These are phyloP conservation scores for Phacellophora camtschatica DNA, from an alignment of 30 jellyfish, hydroid and myxozoan genomes.

Conservation along the genomic window DNA sequence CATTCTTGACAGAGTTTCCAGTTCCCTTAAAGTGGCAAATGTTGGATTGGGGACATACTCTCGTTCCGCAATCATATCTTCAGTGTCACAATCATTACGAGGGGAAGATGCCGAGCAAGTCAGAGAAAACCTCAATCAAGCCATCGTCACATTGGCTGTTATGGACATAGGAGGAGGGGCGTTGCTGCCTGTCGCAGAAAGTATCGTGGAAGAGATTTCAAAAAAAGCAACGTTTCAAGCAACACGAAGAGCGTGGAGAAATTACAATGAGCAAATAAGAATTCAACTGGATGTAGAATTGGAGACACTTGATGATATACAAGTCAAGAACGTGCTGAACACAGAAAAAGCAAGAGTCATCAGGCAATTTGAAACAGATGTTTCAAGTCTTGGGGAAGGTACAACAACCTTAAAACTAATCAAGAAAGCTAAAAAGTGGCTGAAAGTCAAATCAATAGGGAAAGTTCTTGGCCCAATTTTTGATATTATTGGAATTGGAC, in stretches of 20 bases:
- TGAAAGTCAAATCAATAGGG: neutral
- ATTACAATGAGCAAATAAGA: neutral
- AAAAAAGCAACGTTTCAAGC: slow-evolving; percentile 6
- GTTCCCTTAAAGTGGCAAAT: neutral
- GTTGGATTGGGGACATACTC: slow-evolving; percentile 14
- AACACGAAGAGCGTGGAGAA: neutral
- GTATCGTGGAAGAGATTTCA: neutral
- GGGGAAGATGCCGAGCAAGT: slow-evolving; percentile 2
- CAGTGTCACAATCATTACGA: neutral
- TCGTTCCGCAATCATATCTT: neutral
- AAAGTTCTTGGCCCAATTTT: slow-evolving; percentile 35
- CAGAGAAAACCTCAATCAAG: slow-evolving; percentile 24
- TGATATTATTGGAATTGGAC: slow-evolving; percentile 11
- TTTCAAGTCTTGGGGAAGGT: neutral
- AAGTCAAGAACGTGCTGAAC: neutral
- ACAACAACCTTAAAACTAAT: neutral
- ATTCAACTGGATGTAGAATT: neutral
- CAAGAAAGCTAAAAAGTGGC: slow-evolving; percentile 31
- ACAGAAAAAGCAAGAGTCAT: neutral
- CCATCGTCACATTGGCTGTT: slow-evolving; percentile 28
- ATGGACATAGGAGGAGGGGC: slow-evolving; percentile 44
- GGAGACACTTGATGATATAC: neutral
- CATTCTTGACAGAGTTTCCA: neutral
- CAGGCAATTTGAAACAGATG: neutral
- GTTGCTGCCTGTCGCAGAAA: slow-evolving; percentile 5